Conservation (phyloP, 2,797 vertebrate genomes). For the Hoplostethus atlanticus region DNA sequence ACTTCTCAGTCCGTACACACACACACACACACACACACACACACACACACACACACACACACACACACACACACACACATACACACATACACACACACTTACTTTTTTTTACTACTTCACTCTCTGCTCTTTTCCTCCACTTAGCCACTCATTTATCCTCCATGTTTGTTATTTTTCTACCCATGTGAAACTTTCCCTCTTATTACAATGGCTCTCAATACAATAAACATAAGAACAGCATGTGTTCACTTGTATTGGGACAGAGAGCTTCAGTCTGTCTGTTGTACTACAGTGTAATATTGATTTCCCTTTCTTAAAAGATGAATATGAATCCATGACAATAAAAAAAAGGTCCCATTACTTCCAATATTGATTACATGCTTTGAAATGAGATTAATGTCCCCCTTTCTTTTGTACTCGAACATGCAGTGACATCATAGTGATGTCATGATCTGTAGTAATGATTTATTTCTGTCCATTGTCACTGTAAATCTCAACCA, state of each 20-base stretch:
- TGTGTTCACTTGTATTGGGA: too few species aligned
- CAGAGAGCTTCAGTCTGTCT: too few species aligned
- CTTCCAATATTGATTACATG: too few species aligned
- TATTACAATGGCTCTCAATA: not conserved
- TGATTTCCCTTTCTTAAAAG: too few species aligned
- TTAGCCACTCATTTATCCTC: not conserved
- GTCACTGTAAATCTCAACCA: conserved; percentile 55
- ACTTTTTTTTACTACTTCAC: conserved; percentile 1
- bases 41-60: not conserved
- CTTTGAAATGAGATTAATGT: too few species aligned
- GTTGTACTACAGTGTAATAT: not conserved
- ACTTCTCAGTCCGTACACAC: conserved; percentile 9
- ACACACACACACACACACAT: not conserved
- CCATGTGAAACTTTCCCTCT: not conserved
- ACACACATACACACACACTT: not conserved
- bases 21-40: not conserved
- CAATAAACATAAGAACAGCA: not conserved
- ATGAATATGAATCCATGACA: too few species aligned
- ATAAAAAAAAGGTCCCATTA: too few species aligned
- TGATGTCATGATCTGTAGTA: not conserved
- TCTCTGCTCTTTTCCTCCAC: not conserved
- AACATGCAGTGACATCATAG: not conserved
- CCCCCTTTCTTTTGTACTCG: too few species aligned
- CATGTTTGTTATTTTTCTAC: not conserved
- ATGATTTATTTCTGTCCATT: conserved; percentile 29